These are phyloP conservation scores for Physocephala rufipes DNA, from an alignment of 2,888 invertebrate species.

Conservation along the genomic window DNA sequence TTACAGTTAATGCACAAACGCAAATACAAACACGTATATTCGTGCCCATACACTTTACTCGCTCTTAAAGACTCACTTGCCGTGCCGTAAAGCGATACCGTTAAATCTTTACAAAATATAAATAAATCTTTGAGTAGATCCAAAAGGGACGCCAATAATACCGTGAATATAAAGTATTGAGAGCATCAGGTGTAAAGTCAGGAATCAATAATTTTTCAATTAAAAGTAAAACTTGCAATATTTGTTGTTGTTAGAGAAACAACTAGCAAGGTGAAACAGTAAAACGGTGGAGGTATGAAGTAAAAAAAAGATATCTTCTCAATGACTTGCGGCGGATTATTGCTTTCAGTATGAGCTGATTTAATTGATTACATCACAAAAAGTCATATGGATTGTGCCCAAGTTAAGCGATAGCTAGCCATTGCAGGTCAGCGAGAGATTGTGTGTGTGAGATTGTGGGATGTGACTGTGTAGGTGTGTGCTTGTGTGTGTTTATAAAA, in stretches of 20 bases:
- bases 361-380: neutral
- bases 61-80: no score
- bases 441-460: no score
- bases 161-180: neutral
- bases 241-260: neutral
- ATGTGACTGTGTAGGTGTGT: no score
- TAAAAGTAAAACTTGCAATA: conserved; percentile 33
- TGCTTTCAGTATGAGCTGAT: neutral
- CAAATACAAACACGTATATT: no score
- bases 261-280: no score
- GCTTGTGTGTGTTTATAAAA: no score
- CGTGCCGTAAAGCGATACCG: no score
- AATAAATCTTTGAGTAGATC: neutral
- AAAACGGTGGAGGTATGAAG: neutral
- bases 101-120: no score
- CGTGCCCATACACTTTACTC: no score
- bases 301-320: conserved; percentile 1
- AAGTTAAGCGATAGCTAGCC: neutral
- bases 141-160: neutral
- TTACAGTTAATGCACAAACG: no score
- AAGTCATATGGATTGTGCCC: no score
- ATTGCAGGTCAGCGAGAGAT: no score
- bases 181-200: neutral
- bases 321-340: neutral
- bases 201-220: conserved; percentile 41